Percentiles rank a stretch among this genome's conserved stretches.
These are phyloP conservation scores for Mantis religiosa DNA, from an alignment of 2,888 invertebrate species.

Conservation along the genomic window DNA sequence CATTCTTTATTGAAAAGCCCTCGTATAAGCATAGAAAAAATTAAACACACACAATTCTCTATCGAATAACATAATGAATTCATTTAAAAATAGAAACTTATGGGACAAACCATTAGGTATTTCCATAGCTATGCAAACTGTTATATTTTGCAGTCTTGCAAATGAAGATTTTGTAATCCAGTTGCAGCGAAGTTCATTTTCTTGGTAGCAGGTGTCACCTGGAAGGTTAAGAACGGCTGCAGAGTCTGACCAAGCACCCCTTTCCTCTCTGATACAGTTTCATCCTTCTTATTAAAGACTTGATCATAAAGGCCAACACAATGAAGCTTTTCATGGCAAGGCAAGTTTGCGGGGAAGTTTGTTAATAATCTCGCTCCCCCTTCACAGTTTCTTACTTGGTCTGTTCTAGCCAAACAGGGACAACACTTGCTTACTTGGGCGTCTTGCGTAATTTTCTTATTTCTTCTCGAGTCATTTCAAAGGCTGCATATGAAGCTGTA, in stretches of 20 bases:
- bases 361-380: slow-evolving; percentile 26
- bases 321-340: slow-evolving; percentile 24
- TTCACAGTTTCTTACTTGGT: background rate
- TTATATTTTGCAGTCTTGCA: no score
- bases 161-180: no score
- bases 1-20: no score
- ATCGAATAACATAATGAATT: no score
- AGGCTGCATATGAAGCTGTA: background rate
- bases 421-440: background rate
- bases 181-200: background rate
- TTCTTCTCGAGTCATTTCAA: background rate
- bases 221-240: background rate
- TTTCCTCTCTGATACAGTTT: background rate
- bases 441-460: background rate
- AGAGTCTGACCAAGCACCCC: background rate
- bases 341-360: slow-evolving; percentile 23
- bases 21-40: no score
- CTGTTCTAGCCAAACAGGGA: background rate
- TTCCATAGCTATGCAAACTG: no score
- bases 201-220: background rate
- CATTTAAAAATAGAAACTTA: no score
- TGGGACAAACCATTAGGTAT: no score
- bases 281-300: slow-evolving; percentile 19
- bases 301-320: slow-evolving; percentile 29
- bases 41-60: no score